Conservation (phyloP, 2,888 invertebrate species). For the Pseudococcus longispinus region DNA sequence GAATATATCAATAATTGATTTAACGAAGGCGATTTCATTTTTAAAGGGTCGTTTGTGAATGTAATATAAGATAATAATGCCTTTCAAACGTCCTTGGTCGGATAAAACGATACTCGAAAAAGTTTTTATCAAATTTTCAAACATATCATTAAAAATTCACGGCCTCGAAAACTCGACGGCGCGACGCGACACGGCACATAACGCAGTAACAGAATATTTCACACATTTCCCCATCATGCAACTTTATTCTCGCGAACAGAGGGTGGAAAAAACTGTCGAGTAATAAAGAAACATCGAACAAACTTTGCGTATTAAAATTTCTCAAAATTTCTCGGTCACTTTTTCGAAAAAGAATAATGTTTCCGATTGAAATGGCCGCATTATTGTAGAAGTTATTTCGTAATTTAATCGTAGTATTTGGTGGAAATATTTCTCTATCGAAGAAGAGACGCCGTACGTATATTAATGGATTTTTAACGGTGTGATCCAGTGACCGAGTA, state of each 20-base stretch:
- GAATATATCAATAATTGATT: neutral
- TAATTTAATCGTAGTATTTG: neutral
- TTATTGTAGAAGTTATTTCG: neutral
- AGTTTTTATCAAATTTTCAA: conserved; percentile 14
- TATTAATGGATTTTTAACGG: too few relatives aligned
- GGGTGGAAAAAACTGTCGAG: neutral
- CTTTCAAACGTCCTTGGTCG: conserved; percentile 22
- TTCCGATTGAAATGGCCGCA: neutral
- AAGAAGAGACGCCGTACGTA: too few relatives aligned
- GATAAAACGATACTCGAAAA: neutral
- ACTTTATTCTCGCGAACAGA: neutral
- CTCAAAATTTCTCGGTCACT: neutral
- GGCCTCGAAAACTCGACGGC: conserved; percentile 1
- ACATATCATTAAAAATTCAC: conserved; percentile 24
- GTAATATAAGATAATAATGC: neutral
- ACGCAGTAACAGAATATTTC: neutral
- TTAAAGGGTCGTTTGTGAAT: neutral
- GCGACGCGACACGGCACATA: neutral
- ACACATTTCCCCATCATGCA: neutral
- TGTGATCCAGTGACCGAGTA: too few relatives aligned
- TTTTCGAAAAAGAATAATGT: neutral
- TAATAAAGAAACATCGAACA: neutral
- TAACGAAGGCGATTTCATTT: neutral
- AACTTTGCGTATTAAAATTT: neutral
- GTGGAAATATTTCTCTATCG: too few relatives aligned